Conservation (phyloP, 2,888 invertebrate species). For the Sinopyrophorus schimmeli region DNA sequence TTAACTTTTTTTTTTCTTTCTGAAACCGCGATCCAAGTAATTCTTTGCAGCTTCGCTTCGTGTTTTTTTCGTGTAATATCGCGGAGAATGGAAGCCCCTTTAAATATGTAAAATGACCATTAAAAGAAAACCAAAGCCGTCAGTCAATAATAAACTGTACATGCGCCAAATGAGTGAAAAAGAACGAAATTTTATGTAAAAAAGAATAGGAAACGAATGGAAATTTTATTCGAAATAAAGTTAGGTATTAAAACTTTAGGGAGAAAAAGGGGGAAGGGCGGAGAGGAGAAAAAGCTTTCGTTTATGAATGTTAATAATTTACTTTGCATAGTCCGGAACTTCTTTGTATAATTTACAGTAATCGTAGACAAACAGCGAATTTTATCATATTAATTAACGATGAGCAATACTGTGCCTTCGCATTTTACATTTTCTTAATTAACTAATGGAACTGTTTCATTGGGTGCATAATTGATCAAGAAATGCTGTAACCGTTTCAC, state of each 20-base stretch:
- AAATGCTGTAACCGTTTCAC: conserved; percentile 38
- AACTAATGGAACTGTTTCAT: conserved; percentile 43
- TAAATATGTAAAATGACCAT: no score
- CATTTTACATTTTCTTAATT: conserved; percentile 44
- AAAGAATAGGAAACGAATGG: conserved; percentile 53
- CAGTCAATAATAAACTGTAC: conserved; percentile 51
- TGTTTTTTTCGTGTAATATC: no score
- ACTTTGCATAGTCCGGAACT: conserved; percentile 53
- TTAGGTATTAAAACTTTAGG: conserved; percentile 53
- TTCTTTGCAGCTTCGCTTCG: no score
- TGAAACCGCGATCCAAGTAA: no score
- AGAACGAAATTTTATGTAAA: conserved; percentile 51
- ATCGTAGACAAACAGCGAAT: conserved; percentile 49
- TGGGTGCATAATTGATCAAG: conserved; percentile 41
- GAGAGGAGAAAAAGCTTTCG: no score
- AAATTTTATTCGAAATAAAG: conserved; percentile 56
- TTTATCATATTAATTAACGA: conserved; percentile 48
- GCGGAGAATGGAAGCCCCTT: no score
- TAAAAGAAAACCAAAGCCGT: no score
- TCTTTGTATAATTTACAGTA: conserved; percentile 52
- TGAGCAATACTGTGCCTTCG: conserved; percentile 32
- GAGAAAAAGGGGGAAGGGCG: no score
- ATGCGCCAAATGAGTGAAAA: conserved; percentile 48
- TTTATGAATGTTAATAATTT: conserved; percentile 57
- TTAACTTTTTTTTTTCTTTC: no score